phyloP scores from a whole-genome alignment of 2,797 vertebrate species.

The Sebastes iracundus region DNA sequence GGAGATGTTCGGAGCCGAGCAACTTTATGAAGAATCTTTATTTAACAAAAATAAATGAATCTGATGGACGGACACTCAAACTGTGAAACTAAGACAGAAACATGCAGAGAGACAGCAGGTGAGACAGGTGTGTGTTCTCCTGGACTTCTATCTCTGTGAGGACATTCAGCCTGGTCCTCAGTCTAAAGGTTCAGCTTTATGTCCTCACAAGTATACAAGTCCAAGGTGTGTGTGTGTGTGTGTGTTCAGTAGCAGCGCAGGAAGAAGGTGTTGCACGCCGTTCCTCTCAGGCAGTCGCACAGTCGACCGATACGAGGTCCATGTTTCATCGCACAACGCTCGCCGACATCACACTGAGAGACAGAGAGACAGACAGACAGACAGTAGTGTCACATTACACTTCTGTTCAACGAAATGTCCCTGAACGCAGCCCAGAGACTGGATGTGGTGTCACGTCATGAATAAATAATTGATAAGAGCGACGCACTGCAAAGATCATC shows the following conservation, averaged over 20 bases:
- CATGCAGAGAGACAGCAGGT: conserved; percentile 34
- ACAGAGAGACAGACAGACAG: background rate
- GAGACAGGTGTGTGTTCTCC: background rate
- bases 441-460: background rate
- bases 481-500: no score
- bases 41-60: conserved; percentile 66
- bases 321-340: conserved; percentile 86
- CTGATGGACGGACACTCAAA: conserved; percentile 39
- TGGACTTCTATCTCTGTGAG: conserved; percentile 14
- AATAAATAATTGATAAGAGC: background rate
- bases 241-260: conserved; percentile 85
- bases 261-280: conserved; percentile 87
- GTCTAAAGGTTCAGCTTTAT: background rate
- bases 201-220: conserved; percentile 7
- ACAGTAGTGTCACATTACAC: background rate
- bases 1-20: conserved; percentile 1
- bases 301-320: conserved; percentile 87
- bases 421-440: background rate
- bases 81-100: conserved; percentile 32
- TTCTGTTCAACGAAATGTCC: background rate
- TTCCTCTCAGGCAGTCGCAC: conserved; percentile 86
- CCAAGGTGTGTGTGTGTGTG: background rate
- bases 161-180: background rate
- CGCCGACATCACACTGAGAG: conserved; percentile 84
- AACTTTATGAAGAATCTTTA: conserved; percentile 65